A percentile compares a stretch with the other conserved stretches of the same genome.
Evolutionary conservation across 2,113 vertebrate genomes (phyloP).

Genomic region (Tychaedon coryphoeus): DNA sequence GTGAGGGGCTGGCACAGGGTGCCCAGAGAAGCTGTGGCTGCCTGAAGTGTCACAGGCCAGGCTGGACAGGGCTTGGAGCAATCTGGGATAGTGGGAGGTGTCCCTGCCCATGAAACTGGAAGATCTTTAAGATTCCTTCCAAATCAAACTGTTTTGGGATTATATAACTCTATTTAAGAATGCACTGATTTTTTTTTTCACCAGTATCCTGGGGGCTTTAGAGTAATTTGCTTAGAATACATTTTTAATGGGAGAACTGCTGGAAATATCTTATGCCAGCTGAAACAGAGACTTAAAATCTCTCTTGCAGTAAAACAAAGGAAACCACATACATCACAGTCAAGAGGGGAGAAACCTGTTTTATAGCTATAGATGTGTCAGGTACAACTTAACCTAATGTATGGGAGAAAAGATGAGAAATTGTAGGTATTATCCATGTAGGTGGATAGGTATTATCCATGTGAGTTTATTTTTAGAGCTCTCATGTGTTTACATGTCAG

Average conservation of each 20-base stretch:
- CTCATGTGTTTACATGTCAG: background rate
- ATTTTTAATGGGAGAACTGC: conserved; percentile 6
- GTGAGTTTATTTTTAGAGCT: background rate
- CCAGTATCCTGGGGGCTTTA: background rate
- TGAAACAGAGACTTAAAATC: background rate
- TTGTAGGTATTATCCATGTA: background rate
- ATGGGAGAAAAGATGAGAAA: background rate
- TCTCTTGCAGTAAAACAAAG: background rate
- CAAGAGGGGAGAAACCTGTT: background rate
- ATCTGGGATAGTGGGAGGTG: fast-evolving
- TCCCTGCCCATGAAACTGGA: background rate
- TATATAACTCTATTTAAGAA: background rate
- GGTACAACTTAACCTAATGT: background rate
- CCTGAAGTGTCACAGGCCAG: background rate
- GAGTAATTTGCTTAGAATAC: background rate
- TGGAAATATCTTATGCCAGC: background rate
- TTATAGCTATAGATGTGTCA: background rate
- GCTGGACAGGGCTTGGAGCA: fast-evolving
- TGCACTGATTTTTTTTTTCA: background rate
- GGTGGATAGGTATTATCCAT: background rate
- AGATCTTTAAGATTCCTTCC: background rate
- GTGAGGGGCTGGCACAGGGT: background rate
- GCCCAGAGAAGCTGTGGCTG: background rate
- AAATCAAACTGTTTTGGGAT: background rate
- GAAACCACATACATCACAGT: background rate